These are phyloP conservation scores for Polydrusus pterygomalis DNA, from an alignment of 2,888 invertebrate genomes.

Conservation along the genomic window DNA sequence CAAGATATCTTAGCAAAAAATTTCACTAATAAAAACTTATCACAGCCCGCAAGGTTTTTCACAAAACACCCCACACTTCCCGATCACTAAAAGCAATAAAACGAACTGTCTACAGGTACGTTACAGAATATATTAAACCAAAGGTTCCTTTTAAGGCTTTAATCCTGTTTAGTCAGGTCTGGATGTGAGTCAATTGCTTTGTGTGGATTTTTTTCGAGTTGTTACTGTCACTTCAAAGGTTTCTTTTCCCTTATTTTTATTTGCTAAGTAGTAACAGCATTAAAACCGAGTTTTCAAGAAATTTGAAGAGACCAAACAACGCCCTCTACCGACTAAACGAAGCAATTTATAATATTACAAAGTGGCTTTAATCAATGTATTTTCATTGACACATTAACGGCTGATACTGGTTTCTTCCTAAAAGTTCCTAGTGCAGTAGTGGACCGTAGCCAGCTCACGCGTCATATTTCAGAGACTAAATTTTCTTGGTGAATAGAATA, in stretches of 20 bases:
- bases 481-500: too few relatives aligned
- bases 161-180: slow-evolving; percentile 56
- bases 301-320: too few relatives aligned
- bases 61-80: neutral
- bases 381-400: too few relatives aligned
- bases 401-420: too few relatives aligned
- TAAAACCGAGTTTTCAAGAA: too few relatives aligned
- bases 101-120: neutral
- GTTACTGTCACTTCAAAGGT: slow-evolving; percentile 7
- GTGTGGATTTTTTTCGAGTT: neutral
- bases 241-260: slow-evolving; percentile 1
- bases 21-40: neutral
- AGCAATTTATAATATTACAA: too few relatives aligned
- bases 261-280: neutral
- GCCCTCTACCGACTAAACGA: too few relatives aligned
- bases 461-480: too few relatives aligned
- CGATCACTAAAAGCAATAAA: neutral
- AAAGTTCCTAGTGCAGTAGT: too few relatives aligned
- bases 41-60: neutral
- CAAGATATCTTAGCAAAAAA: slow-evolving; percentile 8
- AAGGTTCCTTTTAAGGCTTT: slow-evolving; percentile 60
- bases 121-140: slow-evolving; percentile 24
- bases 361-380: too few relatives aligned
- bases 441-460: too few relatives aligned
- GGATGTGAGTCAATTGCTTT: neutral